Conservation (phyloP, 2,797 vertebrate genomes). For the Enteromius thamalakanensis region DNA sequence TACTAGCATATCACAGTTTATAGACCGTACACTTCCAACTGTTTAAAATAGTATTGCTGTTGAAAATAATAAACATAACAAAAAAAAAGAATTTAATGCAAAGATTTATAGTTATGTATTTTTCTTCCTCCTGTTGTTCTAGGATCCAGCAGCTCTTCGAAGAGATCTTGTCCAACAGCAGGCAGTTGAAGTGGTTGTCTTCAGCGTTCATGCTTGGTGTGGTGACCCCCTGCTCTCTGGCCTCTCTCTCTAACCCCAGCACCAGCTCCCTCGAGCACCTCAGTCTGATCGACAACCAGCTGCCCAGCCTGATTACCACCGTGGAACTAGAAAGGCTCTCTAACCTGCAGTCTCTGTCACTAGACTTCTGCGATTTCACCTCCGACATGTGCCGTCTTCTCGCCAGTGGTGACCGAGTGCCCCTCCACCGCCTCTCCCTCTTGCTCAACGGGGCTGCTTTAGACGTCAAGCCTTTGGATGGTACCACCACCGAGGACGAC, state of each 20-base stretch:
- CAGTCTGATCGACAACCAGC: slow-evolving; percentile 94
- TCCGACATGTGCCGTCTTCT: slow-evolving; percentile 92
- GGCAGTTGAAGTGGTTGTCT: slow-evolving; percentile 94
- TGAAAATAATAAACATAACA: neutral
- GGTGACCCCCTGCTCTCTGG: slow-evolving; percentile 90
- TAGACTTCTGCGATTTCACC: slow-evolving; percentile 97
- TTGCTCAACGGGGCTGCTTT: slow-evolving; percentile 91
- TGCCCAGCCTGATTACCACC: slow-evolving; percentile 86
- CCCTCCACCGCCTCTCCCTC: slow-evolving; percentile 94
- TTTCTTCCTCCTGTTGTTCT: slow-evolving; percentile 56
- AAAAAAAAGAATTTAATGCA: neutral
- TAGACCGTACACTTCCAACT: neutral
- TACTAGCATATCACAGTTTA: neutral
- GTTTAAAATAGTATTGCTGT: neutral
- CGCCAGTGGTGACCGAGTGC: slow-evolving; percentile 85
- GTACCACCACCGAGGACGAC: slow-evolving; percentile 90
- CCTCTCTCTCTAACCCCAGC: slow-evolving; percentile 90
- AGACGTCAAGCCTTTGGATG: slow-evolving; percentile 90
- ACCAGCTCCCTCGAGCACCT: slow-evolving; percentile 93
- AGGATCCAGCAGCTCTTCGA: slow-evolving; percentile 96
- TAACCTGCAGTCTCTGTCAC: slow-evolving; percentile 88
- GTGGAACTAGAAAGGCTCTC: slow-evolving; percentile 90
- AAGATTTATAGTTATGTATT: neutral
- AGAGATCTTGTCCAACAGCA: slow-evolving; percentile 93
- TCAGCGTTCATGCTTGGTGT: slow-evolving; percentile 95